Evolutionary conservation across 92 coral and sea anemone genomes (phyloP).

Genomic region (Zoanthus solanderi): DNA sequence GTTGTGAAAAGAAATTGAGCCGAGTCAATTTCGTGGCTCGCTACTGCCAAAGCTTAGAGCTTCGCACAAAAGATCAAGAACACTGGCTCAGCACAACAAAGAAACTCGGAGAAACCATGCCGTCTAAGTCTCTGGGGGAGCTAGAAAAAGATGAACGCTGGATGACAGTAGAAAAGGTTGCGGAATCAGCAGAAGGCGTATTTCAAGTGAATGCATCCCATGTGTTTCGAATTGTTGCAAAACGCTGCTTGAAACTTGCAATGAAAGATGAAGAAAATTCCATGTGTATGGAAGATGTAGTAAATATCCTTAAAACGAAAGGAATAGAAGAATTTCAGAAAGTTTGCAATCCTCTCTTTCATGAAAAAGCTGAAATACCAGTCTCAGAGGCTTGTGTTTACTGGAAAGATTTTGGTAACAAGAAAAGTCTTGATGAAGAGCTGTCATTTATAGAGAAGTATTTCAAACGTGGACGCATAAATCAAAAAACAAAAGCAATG

Average conservation of each 20-base stretch:
- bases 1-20: conserved; percentile 1
- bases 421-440: conserved; percentile 66
- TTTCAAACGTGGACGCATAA: conserved; percentile 19
- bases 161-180: background rate
- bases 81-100: background rate
- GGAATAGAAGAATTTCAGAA: conserved; percentile 40
- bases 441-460: conserved; percentile 49
- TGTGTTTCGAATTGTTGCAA: conserved; percentile 10
- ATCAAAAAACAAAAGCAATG: conserved; percentile 32
- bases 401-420: conserved; percentile 30
- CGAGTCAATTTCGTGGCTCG: conserved; percentile 14
- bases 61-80: background rate
- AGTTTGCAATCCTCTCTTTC: conserved; percentile 32
- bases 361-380: background rate
- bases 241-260: background rate
- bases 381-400: background rate
- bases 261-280: background rate
- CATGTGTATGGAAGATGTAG: conserved; percentile 13
- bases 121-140: background rate
- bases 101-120: background rate
- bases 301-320: background rate
- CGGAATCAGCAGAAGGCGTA: background rate
- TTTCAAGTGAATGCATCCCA: conserved; percentile 17
- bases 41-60: conserved; percentile 7
- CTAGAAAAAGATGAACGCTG: conserved; percentile 5